Percentiles rank a stretch among this genome's conserved stretches.
Evolutionary conservation across 2,113 vertebrate species (phyloP).

Genomic region (Grallaria varia): DNA sequence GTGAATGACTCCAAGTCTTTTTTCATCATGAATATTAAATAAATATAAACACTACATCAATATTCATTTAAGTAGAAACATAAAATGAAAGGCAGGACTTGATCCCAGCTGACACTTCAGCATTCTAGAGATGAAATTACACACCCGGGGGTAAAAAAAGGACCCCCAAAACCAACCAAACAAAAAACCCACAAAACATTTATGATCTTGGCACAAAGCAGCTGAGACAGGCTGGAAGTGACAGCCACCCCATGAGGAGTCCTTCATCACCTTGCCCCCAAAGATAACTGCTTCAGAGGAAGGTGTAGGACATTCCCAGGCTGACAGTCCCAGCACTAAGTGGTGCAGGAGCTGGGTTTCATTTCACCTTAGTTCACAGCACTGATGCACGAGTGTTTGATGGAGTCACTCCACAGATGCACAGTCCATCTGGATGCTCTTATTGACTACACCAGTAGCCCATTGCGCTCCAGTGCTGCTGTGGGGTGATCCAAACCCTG

Average conservation of each 20-base stretch:
- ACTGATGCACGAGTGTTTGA: neutral
- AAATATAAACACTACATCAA: conserved; percentile 72
- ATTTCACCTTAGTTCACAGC: neutral
- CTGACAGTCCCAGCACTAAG: neutral
- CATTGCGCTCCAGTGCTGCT: neutral
- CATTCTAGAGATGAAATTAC: conserved; percentile 5
- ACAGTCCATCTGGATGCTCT: neutral
- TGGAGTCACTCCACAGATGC: neutral
- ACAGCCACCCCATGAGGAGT: neutral
- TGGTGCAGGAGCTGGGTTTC: neutral
- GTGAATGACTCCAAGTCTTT: conserved; percentile 70
- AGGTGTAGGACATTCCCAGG: neutral
- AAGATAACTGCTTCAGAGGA: neutral
- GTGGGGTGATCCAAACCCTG: neutral
- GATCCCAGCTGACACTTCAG: conserved; percentile 8
- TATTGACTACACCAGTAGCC: neutral
- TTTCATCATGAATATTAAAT: conserved; percentile 75
- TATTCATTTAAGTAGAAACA: conserved; percentile 69
- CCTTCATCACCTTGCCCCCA: neutral
- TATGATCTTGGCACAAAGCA: neutral
- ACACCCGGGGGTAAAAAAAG: neutral
- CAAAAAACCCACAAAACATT: neutral
- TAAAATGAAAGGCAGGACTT: conserved; percentile 57
- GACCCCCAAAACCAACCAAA: neutral
- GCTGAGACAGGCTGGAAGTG: neutral